Evolutionary conservation across 2,888 invertebrate genomes (phyloP).

Genomic region (Sinodicranocentrus sp.): DNA sequence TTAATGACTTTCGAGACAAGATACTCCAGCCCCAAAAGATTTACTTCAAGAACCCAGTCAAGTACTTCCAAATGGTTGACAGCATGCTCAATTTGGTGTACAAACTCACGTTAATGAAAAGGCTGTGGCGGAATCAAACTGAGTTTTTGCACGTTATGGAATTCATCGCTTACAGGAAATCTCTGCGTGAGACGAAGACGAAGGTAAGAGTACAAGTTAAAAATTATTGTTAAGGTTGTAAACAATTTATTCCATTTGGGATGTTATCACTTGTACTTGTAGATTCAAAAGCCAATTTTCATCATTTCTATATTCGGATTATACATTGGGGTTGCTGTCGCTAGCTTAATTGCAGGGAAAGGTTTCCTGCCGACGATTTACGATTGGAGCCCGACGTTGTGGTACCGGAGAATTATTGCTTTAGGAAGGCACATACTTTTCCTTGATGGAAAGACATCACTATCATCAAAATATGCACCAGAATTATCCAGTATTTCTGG

Average conservation of each 20-base stretch:
- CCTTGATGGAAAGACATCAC: conserved; percentile 10
- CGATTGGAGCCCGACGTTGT: conserved; percentile 35
- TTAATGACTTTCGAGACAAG: conserved; percentile 36
- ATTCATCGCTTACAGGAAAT: not conserved
- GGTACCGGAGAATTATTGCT: conserved; percentile 31
- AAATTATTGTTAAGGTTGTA: too few relatives aligned
- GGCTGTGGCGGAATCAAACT: conserved; percentile 27
- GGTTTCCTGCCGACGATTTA: conserved; percentile 17
- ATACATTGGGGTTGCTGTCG: conserved; percentile 3
- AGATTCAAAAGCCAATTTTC: conserved; percentile 26
- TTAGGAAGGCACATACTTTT: conserved; percentile 20
- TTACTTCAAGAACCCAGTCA: conserved; percentile 46
- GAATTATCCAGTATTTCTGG: not conserved
- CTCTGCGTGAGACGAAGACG: not conserved
- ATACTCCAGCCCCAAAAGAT: conserved; percentile 7
- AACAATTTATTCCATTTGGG: too few relatives aligned
- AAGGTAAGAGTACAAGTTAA: too few relatives aligned
- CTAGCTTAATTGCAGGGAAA: conserved; percentile 38
- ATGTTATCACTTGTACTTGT: too few relatives aligned
- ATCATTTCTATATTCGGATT: conserved; percentile 23
- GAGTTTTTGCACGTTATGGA: conserved; percentile 27
- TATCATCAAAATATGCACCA: conserved; percentile 22
- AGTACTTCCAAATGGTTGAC: conserved; percentile 45
- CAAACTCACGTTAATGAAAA: conserved; percentile 38
- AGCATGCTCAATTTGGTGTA: conserved; percentile 47